These are phyloP conservation scores for Lampris incognitus DNA, from an alignment of 2,113 vertebrate species.

Conservation along the genomic window DNA sequence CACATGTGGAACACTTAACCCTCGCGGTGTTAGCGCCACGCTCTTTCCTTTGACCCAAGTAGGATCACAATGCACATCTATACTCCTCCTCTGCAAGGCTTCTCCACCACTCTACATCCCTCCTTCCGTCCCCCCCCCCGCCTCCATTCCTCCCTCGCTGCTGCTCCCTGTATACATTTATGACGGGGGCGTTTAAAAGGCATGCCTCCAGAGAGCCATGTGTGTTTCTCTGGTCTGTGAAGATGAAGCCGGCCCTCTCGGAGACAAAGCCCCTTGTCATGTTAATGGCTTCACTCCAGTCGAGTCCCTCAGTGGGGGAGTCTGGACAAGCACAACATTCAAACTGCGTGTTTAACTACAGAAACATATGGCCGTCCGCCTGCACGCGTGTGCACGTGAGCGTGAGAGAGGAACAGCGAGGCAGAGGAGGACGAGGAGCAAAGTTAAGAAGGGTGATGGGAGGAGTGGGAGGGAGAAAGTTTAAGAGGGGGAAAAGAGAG, in stretches of 20 bases:
- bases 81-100: no score
- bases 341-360: slow-evolving; percentile 43
- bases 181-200: slow-evolving; percentile 10
- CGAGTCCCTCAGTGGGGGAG: slow-evolving; percentile 24
- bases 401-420: slow-evolving; percentile 4
- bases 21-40: neutral
- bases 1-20: neutral
- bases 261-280: slow-evolving; percentile 59
- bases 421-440: neutral
- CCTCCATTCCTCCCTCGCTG: no score
- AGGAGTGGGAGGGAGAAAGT: neutral
- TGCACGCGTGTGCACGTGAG: slow-evolving; percentile 1
- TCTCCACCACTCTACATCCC: slow-evolving; percentile 4
- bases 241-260: slow-evolving; percentile 29
- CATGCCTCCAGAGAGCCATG: slow-evolving; percentile 13
- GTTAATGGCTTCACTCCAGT: slow-evolving; percentile 45
- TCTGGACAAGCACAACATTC: slow-evolving; percentile 14
- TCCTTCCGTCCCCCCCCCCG: neutral
- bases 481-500: neutral
- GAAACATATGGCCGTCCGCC: slow-evolving; percentile 39
- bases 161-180: slow-evolving; percentile 1
- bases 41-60: neutral
- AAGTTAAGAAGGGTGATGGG: no score
- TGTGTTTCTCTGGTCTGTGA: slow-evolving; percentile 4
- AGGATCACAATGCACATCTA: neutral